These are phyloP conservation scores for Andricus grossulariae DNA, from an alignment of 1,140 invertebrate genomes.

Conservation along the genomic window DNA sequence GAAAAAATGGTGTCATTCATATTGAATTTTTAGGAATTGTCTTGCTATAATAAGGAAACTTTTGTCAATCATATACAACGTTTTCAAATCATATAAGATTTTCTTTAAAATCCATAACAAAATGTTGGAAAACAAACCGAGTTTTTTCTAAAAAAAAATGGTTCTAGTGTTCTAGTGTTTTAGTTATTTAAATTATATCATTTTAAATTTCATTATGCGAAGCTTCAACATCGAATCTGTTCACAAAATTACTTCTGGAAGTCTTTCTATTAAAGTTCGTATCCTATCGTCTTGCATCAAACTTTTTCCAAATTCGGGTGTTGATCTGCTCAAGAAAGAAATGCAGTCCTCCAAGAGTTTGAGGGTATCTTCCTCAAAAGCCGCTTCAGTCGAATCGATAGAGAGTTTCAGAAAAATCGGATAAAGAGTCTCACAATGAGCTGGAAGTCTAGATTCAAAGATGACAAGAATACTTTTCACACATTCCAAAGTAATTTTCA, in stretches of 20 bases:
- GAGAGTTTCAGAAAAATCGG: slow-evolving; percentile 64
- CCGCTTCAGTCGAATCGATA: slow-evolving; percentile 62
- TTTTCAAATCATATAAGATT: too few relatives aligned
- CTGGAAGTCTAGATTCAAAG: slow-evolving; percentile 59
- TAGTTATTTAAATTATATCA: too few relatives aligned
- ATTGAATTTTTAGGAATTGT: too few relatives aligned
- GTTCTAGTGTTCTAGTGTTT: too few relatives aligned
- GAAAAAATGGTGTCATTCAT: too few relatives aligned
- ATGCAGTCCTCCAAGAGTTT: slow-evolving; percentile 67
- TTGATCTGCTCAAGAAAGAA: slow-evolving; percentile 63
- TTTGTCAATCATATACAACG: too few relatives aligned
- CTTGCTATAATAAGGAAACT: too few relatives aligned
- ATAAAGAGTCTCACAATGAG: slow-evolving; percentile 62
- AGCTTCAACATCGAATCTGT: neutral
- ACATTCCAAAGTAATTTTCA: slow-evolving; percentile 65
- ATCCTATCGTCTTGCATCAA: slow-evolving; percentile 66
- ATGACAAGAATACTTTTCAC: slow-evolving; percentile 61
- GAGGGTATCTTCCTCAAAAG: slow-evolving; percentile 65
- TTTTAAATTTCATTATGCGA: too few relatives aligned
- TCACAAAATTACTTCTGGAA: neutral
- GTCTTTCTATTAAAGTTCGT: slow-evolving; percentile 42
- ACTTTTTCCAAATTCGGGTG: slow-evolving; percentile 57
- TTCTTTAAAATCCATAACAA: too few relatives aligned
- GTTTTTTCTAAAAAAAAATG: too few relatives aligned
- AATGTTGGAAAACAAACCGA: too few relatives aligned